Conservation (phyloP, 1,140 invertebrate species). For the Apocrypta bakeri region DNA sequence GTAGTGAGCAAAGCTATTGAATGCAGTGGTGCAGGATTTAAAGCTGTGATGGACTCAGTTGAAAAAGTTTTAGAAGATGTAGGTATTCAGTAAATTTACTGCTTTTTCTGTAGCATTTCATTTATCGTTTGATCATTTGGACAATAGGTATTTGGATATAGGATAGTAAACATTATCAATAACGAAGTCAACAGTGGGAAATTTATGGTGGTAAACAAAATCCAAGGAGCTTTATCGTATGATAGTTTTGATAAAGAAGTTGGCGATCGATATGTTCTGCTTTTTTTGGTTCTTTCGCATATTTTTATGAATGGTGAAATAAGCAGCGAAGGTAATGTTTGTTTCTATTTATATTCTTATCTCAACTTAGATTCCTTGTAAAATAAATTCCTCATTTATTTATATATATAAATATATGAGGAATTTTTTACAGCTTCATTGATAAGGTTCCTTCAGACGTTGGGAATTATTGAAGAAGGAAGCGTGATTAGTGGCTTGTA, state of each 20-base stretch:
- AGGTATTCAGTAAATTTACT: conserved; percentile 1
- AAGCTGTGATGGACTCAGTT: conserved; percentile 50
- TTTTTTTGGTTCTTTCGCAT: conserved; percentile 62
- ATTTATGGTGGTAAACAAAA: conserved; percentile 60
- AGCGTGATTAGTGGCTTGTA: conserved; percentile 57
- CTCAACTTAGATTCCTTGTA: no score
- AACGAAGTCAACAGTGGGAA: conserved; percentile 52
- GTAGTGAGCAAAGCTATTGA: conserved; percentile 58
- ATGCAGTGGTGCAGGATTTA: conserved; percentile 50
- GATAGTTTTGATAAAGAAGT: conserved; percentile 44
- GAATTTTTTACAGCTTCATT: conserved; percentile 56
- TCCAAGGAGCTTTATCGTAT: conserved; percentile 58
- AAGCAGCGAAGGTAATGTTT: conserved; percentile 61
- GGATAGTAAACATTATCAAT: conserved; percentile 52
- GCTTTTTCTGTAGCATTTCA: neutral
- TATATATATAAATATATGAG: conserved; percentile 21
- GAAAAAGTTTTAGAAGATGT: conserved; percentile 54
- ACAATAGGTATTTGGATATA: conserved; percentile 65
- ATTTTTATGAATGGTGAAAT: conserved; percentile 63
- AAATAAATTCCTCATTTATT: no score
- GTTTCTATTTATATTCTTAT: conserved; percentile 25
- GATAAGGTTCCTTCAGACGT: conserved; percentile 55
- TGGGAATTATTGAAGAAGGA: conserved; percentile 55
- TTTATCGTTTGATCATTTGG: neutral
- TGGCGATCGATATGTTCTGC: conserved; percentile 52